Evolutionary conservation across 2,797 vertebrate genomes (phyloP).

Genomic region (Acanthurus tractus): DNA sequence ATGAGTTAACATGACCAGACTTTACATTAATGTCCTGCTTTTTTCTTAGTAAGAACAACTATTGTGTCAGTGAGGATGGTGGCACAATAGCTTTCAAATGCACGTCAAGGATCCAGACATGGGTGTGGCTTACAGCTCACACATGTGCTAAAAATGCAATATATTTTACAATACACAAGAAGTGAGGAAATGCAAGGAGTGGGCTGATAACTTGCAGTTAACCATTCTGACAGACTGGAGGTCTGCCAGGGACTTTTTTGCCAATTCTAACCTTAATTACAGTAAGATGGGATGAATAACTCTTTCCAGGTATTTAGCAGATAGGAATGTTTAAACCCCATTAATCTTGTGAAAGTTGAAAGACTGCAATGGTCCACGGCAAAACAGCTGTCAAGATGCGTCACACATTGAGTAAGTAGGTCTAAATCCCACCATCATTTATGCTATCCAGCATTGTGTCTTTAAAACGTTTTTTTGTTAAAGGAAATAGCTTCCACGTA

Average conservation of each 20-base stretch:
- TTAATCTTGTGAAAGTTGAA: background rate
- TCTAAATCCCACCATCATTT: too few relatives aligned
- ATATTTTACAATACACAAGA: background rate
- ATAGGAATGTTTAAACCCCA: background rate
- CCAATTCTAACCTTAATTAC: background rate
- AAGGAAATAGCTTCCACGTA: too few relatives aligned
- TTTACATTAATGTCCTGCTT: too few relatives aligned
- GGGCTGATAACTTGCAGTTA: background rate
- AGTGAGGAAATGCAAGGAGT: background rate
- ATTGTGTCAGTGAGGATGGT: background rate
- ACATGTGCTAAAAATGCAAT: background rate
- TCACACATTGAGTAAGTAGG: background rate
- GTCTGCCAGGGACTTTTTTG: slow-evolving; percentile 17
- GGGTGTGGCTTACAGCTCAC: background rate
- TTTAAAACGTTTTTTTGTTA: too few relatives aligned
- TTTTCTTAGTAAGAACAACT: too few relatives aligned
- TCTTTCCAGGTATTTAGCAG: background rate
- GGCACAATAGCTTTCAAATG: background rate
- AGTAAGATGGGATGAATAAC: slow-evolving; percentile 13
- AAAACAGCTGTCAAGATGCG: background rate
- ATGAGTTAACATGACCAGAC: too few relatives aligned
- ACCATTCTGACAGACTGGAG: background rate
- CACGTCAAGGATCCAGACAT: background rate
- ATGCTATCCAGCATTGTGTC: too few relatives aligned
- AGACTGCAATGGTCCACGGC: background rate